Evolutionary conservation across 2,797 vertebrate species (phyloP).

Genomic region (Sebastiscus albofasciatus): DNA sequence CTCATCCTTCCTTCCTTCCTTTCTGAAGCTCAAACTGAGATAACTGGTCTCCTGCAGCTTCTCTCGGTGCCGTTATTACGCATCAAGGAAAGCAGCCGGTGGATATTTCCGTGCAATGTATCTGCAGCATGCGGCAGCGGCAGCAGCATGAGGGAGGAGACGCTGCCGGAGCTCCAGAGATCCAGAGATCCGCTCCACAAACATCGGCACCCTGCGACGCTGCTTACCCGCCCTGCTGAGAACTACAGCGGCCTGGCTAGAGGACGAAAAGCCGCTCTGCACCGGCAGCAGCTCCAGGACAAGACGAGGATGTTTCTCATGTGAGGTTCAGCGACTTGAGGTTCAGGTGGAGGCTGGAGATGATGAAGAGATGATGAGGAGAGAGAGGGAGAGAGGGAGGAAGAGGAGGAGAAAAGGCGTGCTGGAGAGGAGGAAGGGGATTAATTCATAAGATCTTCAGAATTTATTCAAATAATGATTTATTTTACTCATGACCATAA

Average conservation of each 20-base stretch:
- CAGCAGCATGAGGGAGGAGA: constrained; percentile 1
- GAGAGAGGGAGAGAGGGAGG: not conserved
- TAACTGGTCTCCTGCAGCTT: not conserved
- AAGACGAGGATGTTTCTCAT: not conserved
- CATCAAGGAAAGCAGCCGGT: constrained; percentile 1
- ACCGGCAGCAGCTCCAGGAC: not conserved
- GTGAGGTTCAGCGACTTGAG: not conserved
- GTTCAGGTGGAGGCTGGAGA: constrained; percentile 8
- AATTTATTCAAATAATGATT: not conserved
- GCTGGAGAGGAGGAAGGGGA: not conserved
- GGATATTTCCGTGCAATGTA: not conserved
- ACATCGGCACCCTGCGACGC: constrained; percentile 4
- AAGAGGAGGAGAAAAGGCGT: no score
- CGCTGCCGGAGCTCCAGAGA: not conserved
- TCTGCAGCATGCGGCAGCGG: constrained; percentile 4
- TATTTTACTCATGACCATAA: no score
- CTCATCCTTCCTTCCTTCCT: constrained; percentile 13
- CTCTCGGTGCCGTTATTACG: not conserved
- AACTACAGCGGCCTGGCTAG: constrained; percentile 19
- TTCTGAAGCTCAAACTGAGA: not conserved
- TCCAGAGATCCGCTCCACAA: constrained; percentile 11
- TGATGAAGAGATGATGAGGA: not conserved
- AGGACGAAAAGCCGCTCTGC: constrained; percentile 8
- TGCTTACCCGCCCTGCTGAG: constrained; percentile 20
- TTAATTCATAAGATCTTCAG: not conserved